Evolutionary conservation across 1,140 invertebrate genomes (phyloP).

Genomic region (Rhizoglyphus robini): DNA sequence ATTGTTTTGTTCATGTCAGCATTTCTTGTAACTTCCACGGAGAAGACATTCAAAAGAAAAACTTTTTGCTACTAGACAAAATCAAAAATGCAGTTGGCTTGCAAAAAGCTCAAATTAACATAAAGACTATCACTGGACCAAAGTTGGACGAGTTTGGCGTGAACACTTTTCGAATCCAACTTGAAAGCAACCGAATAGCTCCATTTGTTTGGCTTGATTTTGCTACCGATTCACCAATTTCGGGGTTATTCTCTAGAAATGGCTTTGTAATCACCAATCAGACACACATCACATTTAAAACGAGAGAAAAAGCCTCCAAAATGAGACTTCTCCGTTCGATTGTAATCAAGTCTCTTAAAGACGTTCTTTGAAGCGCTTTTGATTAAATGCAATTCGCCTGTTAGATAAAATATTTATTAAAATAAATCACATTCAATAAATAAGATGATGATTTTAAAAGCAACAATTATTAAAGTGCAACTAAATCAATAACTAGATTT

Average conservation of each 20-base stretch:
- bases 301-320: not conserved
- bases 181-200: slow-evolving; percentile 33
- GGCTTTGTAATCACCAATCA: slow-evolving; percentile 38
- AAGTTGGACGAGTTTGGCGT: not conserved
- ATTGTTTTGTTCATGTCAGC: slow-evolving; percentile 13
- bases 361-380: too few species aligned
- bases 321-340: too few species aligned
- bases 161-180: not conserved
- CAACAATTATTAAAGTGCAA: too few species aligned
- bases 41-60: not conserved
- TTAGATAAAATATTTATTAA: too few species aligned
- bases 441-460: too few species aligned
- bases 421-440: too few species aligned
- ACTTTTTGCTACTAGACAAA: slow-evolving; percentile 8
- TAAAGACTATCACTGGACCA: not conserved
- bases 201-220: slow-evolving; percentile 51
- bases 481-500: too few species aligned
- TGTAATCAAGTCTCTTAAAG: too few species aligned
- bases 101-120: not conserved
- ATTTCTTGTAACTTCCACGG: not conserved
- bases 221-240: slow-evolving; percentile 26
- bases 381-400: too few species aligned
- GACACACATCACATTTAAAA: not conserved
- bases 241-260: slow-evolving; percentile 48
- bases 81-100: slow-evolving; percentile 1